phyloP scores from a whole-genome alignment of 1,140 invertebrate species.

The Hypsibius dujardini region DNA sequence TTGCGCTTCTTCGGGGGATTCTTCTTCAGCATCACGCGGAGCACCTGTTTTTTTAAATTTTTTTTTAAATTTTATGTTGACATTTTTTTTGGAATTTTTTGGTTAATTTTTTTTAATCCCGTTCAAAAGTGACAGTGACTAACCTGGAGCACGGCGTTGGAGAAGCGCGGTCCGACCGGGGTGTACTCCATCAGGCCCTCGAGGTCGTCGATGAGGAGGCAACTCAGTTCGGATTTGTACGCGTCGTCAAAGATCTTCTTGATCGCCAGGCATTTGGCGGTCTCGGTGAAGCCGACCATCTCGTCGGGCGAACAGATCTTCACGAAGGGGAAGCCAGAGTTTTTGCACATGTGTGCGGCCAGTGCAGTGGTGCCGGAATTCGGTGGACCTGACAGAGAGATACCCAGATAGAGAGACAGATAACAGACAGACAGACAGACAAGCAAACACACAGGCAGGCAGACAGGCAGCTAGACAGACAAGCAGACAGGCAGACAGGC shows the following conservation, averaged over 20 bases:
- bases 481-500: no score
- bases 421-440: no score
- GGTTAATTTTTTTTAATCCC: no score
- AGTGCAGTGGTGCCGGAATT: constrained; percentile 92
- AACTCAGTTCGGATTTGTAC: constrained; percentile 83
- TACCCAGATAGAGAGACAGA: no score
- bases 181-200: constrained; percentile 92
- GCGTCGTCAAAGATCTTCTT: constrained; percentile 98
- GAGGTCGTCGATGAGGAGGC: constrained; percentile 92
- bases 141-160: constrained; percentile 86
- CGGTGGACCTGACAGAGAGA: no score
- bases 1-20: constrained; percentile 77
- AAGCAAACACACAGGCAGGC: no score
- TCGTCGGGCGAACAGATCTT: constrained; percentile 93
- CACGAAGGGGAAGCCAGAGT: constrained; percentile 92
- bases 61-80: no score
- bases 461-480: no score
- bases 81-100: no score
- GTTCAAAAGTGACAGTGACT: no score
- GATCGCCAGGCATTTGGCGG: constrained; percentile 81
- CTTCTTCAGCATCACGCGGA: constrained; percentile 83
- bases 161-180: constrained; percentile 89
- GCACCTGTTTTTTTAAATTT: no score
- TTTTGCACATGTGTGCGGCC: constrained; percentile 81
- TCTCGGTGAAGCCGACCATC: constrained; percentile 92